Conservation (phyloP, 2,797 vertebrate genomes). For the Centroberyx gerrardi region DNA sequence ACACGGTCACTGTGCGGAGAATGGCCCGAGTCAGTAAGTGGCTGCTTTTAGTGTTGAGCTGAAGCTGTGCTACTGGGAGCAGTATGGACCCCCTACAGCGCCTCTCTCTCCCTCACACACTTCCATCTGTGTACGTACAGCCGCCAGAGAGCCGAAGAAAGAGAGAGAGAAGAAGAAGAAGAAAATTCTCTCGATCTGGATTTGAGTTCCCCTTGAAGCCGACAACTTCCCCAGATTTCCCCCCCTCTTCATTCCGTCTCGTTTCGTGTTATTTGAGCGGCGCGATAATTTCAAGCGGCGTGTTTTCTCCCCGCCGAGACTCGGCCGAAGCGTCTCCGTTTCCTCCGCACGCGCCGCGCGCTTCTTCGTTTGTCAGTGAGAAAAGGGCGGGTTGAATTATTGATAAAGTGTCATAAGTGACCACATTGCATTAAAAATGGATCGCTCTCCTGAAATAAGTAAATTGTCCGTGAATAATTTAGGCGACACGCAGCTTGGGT, state of each 20-base stretch:
- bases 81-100: background rate
- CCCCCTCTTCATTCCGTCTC: background rate
- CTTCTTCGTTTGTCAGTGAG: constrained; percentile 71
- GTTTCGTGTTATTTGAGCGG: constrained; percentile 18
- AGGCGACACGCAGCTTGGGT: constrained; percentile 60
- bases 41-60: constrained; percentile 27
- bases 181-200: no score
- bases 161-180: no score
- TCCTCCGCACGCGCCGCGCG: constrained; percentile 22
- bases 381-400: constrained; percentile 73
- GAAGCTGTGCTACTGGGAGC: background rate
- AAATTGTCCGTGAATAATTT: constrained; percentile 83
- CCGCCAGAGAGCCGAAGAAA: background rate
- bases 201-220: background rate
- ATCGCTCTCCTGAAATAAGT: constrained; percentile 81
- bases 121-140: constrained; percentile 31
- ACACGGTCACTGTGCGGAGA: constrained; percentile 9
- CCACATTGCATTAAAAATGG: constrained; percentile 82
- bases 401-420: constrained; percentile 80
- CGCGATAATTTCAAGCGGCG: constrained; percentile 53
- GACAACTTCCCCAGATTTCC: constrained; percentile 41
- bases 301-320: constrained; percentile 40
- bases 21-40: constrained; percentile 24
- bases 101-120: background rate
- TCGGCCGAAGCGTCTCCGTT: constrained; percentile 44